Conservation (phyloP, 2,888 invertebrate genomes). For the Caradrina kadenii region DNA sequence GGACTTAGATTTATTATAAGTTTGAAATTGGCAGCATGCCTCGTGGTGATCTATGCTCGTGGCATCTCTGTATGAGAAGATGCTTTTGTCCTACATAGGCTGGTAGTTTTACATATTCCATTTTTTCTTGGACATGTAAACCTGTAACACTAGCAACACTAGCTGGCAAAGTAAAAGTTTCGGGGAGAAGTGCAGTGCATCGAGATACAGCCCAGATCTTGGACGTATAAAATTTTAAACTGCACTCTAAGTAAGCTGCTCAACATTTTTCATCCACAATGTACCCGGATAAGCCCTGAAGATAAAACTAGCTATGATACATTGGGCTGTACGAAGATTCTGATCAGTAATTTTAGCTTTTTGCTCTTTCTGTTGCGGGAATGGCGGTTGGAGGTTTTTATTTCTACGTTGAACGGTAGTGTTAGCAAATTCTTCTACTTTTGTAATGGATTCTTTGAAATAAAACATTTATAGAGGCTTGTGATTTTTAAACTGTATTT, state of each 20-base stretch:
- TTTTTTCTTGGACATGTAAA: constrained; percentile 6
- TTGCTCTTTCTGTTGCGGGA: constrained; percentile 54
- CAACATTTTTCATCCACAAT: constrained; percentile 70
- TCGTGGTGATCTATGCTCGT: too few relatives aligned
- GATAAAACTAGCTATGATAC: constrained; percentile 67
- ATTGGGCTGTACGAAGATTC: constrained; percentile 61
- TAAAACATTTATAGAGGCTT: too few relatives aligned
- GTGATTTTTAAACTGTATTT: background rate
- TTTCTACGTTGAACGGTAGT: constrained; percentile 28
- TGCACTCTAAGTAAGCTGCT: constrained; percentile 65
- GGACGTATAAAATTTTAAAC: constrained; percentile 71
- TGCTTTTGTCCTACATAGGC: too few relatives aligned
- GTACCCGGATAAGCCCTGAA: constrained; percentile 63
- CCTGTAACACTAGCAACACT: constrained; percentile 41
- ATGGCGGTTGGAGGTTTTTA: constrained; percentile 50
- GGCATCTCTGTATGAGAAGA: too few relatives aligned
- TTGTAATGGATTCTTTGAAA: constrained; percentile 6
- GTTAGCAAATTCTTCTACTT: constrained; percentile 12
- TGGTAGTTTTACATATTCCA: too few relatives aligned
- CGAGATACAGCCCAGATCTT: constrained; percentile 67
- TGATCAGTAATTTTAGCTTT: constrained; percentile 65
- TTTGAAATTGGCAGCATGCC: too few relatives aligned
- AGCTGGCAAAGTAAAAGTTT: constrained; percentile 70
- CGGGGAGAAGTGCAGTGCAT: constrained; percentile 67
- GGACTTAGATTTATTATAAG: too few relatives aligned